Base-by-base conservation (phyloP, 1,140 invertebrate genomes). In the Pseudachorutes palmiensis region DNA sequence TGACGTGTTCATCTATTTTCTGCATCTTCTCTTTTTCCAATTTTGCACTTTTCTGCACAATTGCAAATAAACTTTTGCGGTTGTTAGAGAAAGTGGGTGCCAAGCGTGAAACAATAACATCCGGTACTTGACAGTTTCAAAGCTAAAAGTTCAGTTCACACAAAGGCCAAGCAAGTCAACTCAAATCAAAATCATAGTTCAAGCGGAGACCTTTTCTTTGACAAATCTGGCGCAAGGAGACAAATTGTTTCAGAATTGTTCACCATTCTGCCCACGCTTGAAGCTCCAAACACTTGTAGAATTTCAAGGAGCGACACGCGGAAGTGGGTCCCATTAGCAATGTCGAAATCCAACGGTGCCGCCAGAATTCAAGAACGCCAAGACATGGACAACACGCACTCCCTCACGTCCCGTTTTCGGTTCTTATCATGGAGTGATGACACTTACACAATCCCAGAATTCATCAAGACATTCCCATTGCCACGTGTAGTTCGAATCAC, bases 401-500 rank as follows among this genome's bases (percentile, higher is more conserved):
- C 12, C 33, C 33, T 61, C 30, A 63, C 61, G 26, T 65, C 63
- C 41, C 24, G 49, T 2, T 65, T 65, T 57, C 64, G 67, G 48
- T 74, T 74, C 36, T 59, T 74, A 14, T 74, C 72, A 19, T 74
- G 72, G 72, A 70, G 63, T 61, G 60, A 69, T n/a, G 70, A 71
- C 45, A 74, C 72, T 1, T 68, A 68, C 49, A 30, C 62, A 12
- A 45, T 71, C n/a, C 69, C 69, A 1, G 67, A 74, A 57, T 75
- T 75, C 60, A 49, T 74, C 33, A 74, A 74, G 51, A 69, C 67
- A 41, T 75, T 72, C 62, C 64, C 75, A 1, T 65, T 75, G 12
- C 75, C 75, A 3, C 41, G 74, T 19, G 70, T 75, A 0, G 74
- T 75, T 0, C 65, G 74, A 19, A 66, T 75, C 1, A 71, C 72